These are phyloP conservation scores for Chydorus sphaericus DNA, from an alignment of 2,888 invertebrate species.

Conservation along the genomic window DNA sequence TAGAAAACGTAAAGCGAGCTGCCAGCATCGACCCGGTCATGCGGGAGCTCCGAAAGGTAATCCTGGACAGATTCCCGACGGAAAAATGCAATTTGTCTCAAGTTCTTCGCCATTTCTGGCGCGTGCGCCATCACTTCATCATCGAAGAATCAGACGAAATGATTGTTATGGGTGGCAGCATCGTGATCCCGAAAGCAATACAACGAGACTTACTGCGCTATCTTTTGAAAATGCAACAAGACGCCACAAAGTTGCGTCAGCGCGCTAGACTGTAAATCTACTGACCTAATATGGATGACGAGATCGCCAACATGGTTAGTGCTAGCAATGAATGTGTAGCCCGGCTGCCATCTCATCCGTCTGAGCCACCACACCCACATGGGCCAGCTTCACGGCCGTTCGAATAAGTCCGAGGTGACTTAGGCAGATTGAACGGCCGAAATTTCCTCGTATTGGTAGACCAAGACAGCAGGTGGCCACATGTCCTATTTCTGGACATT, in stretches of 20 bases:
- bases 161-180: not conserved
- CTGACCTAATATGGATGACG: conserved; percentile 3
- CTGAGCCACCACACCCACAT: not conserved
- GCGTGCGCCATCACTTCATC: not conserved
- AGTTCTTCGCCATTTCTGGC: not conserved
- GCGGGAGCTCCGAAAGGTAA: not conserved
- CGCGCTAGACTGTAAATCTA: not conserved
- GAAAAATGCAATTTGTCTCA: too few species aligned
- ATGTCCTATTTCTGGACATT: not conserved
- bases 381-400: not conserved
- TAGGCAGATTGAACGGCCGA: not conserved
- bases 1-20: not conserved
- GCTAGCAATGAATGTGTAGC: not conserved
- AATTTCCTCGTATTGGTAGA: conserved; percentile 3
- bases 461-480: not conserved
- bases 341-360: not conserved
- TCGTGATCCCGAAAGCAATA: not conserved
- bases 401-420: not conserved
- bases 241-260: not conserved
- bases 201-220: not conserved
- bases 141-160: not conserved
- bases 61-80: too few species aligned
- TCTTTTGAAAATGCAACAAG: not conserved
- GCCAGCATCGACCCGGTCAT: not conserved
- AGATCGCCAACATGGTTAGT: not conserved